These are phyloP conservation scores for Limnephilus marmoratus DNA, from an alignment of 2,888 invertebrate genomes.

Conservation along the genomic window DNA sequence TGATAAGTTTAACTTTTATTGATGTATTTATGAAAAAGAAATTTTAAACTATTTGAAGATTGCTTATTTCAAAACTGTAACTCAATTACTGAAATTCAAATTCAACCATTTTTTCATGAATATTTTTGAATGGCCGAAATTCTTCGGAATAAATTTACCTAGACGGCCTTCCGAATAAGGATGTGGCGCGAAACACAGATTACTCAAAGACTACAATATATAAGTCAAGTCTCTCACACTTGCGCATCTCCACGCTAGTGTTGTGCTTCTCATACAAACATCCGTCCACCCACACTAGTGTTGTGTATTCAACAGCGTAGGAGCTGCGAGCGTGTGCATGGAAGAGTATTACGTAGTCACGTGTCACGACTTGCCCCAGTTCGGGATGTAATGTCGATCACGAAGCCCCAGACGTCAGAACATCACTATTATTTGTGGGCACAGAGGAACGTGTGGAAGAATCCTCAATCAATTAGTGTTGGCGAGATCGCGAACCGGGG, in stretches of 20 bases:
- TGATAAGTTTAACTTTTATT: no score
- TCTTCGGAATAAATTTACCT: background rate
- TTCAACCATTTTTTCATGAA: background rate
- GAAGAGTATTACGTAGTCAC: conserved; percentile 52
- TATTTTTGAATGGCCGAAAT: background rate
- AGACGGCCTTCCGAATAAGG: conserved; percentile 2
- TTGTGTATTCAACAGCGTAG: background rate
- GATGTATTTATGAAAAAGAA: no score
- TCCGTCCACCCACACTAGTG: background rate
- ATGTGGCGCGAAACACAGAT: background rate
- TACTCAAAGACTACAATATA: background rate
- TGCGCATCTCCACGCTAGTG: background rate
- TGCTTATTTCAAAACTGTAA: no score
- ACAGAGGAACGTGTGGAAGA: background rate
- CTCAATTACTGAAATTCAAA: background rate
- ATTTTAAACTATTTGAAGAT: no score
- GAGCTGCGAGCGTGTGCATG: background rate
- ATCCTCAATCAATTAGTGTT: conserved; percentile 25
- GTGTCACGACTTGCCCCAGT: conserved; percentile 63
- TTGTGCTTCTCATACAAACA: background rate
- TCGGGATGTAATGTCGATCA: conserved; percentile 63
- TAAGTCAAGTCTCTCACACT: background rate
- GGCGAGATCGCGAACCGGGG: background rate
- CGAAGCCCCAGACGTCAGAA: conserved; percentile 43
- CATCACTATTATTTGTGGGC: conserved; percentile 18